Evolutionary conservation across 2,113 vertebrate genomes (phyloP).

Genomic region (Toxotes chatareus): DNA sequence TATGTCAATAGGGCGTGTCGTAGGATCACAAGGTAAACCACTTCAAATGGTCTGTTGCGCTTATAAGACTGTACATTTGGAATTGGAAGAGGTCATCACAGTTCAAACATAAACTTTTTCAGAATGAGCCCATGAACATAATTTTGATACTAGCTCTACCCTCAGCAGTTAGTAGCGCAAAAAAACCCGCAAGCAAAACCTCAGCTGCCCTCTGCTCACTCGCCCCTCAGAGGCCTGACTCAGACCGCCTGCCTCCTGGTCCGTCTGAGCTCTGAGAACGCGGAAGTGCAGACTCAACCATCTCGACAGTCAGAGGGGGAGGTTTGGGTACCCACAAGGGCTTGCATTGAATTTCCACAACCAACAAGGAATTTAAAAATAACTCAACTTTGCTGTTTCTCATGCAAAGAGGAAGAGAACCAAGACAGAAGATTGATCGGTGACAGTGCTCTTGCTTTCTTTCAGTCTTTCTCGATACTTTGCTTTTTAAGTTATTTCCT

Average conservation of each 20-base stretch:
- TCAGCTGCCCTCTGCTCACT: slow-evolving; percentile 18
- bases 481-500: neutral
- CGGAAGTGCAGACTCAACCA: slow-evolving; percentile 69
- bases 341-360: slow-evolving; percentile 56
- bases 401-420: slow-evolving; percentile 49
- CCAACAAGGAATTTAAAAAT: slow-evolving; percentile 64
- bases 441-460: slow-evolving; percentile 37
- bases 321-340: slow-evolving; percentile 54
- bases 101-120: neutral
- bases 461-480: slow-evolving; percentile 1
- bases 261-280: slow-evolving; percentile 40
- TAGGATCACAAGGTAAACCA: no score
- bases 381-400: slow-evolving; percentile 59
- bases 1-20: no score
- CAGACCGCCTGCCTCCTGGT: slow-evolving; percentile 64
- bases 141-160: slow-evolving; percentile 17
- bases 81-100: no score
- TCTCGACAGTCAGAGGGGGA: slow-evolving; percentile 31
- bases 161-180: slow-evolving; percentile 3
- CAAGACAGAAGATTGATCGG: slow-evolving; percentile 59
- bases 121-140: neutral
- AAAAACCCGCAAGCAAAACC: slow-evolving; percentile 32
- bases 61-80: no score
- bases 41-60: no score
- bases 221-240: slow-evolving; percentile 63